Evolutionary conservation across 2,888 invertebrate genomes (phyloP).

Genomic region (Nymphalis urticae): DNA sequence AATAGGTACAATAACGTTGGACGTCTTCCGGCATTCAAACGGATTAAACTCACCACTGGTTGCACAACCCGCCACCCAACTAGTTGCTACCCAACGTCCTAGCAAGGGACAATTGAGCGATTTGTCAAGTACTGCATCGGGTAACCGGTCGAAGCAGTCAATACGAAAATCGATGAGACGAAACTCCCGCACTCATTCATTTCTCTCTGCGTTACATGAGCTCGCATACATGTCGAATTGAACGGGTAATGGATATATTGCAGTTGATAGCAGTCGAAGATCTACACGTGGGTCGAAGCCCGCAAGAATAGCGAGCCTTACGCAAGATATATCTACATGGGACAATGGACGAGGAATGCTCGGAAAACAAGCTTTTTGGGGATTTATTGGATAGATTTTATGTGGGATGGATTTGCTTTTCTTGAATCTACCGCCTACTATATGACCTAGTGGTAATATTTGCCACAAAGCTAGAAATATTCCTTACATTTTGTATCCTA

Average conservation of each 20-base stretch:
- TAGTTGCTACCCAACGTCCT: constrained; percentile 59
- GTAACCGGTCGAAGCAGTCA: constrained; percentile 64
- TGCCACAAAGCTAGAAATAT: constrained; percentile 15
- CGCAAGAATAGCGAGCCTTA: constrained; percentile 62
- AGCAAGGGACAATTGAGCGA: constrained; percentile 77
- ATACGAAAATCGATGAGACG: constrained; percentile 54
- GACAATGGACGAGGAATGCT: constrained; percentile 77
- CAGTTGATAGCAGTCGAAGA: constrained; percentile 52
- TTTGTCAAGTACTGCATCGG: constrained; percentile 76
- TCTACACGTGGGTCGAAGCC: constrained; percentile 64
- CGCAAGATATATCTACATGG: constrained; percentile 77
- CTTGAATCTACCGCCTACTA: constrained; percentile 45
- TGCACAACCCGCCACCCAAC: constrained; percentile 71
- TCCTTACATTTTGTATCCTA: background rate
- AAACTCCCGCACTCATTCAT: constrained; percentile 49
- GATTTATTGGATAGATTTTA: constrained; percentile 80
- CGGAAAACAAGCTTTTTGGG: constrained; percentile 79
- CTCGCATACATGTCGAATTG: constrained; percentile 55
- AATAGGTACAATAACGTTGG: constrained; percentile 57
- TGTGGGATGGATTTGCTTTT: constrained; percentile 75
- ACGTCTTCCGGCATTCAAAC: constrained; percentile 75
- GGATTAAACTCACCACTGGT: constrained; percentile 59
- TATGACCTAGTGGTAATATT: constrained; percentile 37
- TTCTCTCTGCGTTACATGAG: constrained; percentile 58
- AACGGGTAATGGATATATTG: constrained; percentile 68